Percentiles rank a stretch among this genome's conserved stretches.
Conservation (phyloP, 37 sponge, comb jelly and placozoan species). For the Bolinopsis microptera region DNA sequence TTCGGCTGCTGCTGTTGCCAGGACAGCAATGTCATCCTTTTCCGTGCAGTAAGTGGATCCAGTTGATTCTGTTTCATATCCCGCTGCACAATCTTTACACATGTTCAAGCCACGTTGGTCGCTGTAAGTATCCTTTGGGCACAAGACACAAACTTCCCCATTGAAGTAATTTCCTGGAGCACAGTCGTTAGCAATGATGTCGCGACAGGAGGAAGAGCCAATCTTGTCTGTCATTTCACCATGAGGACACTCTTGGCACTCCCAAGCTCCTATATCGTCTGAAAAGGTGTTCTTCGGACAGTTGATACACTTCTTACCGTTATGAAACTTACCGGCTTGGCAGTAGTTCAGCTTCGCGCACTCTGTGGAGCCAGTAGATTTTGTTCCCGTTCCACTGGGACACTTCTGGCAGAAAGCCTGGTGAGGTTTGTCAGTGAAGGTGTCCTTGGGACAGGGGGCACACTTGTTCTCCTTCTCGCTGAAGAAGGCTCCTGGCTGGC, state of each 20-base stretch:
- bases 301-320: constrained; percentile 6
- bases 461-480: neutral
- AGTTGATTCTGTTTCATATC: neutral
- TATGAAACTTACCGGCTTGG: constrained; percentile 3
- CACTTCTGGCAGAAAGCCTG: neutral
- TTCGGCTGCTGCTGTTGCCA: neutral
- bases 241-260: neutral
- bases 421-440: neutral
- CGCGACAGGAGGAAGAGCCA: neutral
- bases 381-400: neutral
- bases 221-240: neutral
- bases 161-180: neutral
- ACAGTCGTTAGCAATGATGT: neutral
- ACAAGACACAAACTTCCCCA: neutral
- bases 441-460: neutral
- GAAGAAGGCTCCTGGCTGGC: neutral
- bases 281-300: constrained; percentile 19
- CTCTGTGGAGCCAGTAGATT: neutral
- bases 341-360: constrained; percentile 19
- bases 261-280: neutral
- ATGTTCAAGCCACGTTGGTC: neutral
- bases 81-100: neutral
- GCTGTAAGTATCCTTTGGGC: neutral
- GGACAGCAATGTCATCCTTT: neutral
- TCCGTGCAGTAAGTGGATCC: neutral